Percentiles rank a stretch among this genome's conserved stretches.
Evolutionary conservation across 2,113 vertebrate species (phyloP).

Genomic region (Hemiprocne comata): DNA sequence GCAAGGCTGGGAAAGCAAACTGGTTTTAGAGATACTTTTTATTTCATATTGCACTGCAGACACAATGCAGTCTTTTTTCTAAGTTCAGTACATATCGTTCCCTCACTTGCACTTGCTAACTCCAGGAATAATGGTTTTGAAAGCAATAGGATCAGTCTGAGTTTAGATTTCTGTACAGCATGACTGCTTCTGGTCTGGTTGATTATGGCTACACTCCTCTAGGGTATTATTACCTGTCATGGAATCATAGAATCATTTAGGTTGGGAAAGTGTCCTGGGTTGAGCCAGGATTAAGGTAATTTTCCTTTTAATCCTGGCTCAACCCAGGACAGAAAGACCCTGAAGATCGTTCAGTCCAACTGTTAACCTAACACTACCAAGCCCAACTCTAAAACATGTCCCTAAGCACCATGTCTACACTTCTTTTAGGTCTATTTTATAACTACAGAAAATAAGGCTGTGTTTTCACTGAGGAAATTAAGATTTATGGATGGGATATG

Average conservation of each 20-base stretch:
- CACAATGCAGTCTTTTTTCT: background rate
- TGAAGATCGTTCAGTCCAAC: no score
- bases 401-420: rapidly evolving
- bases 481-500: background rate
- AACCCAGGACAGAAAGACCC: no score
- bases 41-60: background rate
- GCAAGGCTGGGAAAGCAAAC: background rate
- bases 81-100: background rate
- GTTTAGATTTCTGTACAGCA: background rate
- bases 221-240: background rate
- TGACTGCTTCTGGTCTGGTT: background rate
- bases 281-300: no score
- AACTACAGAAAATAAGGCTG: background rate
- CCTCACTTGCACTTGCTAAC: background rate
- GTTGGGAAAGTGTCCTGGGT: no score
- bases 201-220: background rate
- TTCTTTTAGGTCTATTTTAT: background rate
- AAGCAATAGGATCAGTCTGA: background rate
- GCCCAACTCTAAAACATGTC: background rate
- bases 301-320: no score
- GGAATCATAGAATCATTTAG: no score
- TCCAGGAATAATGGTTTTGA: background rate
- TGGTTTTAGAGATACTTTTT: background rate
- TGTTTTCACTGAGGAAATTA: background rate
- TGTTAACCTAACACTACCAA: background rate